Evolutionary conservation across 2,113 vertebrate species (phyloP).

Genomic region (Phylloscopus trochilus): DNA sequence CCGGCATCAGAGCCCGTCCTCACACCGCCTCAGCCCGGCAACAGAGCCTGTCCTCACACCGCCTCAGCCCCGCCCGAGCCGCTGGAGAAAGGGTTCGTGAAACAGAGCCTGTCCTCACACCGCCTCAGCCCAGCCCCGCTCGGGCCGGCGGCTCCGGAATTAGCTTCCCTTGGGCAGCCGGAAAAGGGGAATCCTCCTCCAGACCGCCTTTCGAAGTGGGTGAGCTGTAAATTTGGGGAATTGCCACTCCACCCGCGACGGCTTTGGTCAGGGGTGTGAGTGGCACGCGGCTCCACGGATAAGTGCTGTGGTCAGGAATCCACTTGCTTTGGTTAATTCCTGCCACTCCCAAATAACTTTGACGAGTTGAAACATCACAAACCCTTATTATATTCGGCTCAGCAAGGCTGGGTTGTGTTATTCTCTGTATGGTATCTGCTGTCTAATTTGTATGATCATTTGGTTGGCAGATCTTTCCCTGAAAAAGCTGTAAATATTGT

Average conservation of each 20-base stretch:
- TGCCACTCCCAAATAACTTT: not conserved
- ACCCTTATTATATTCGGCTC: not conserved
- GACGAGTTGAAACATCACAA: not conserved
- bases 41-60: accelerated
- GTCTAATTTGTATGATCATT: accelerated
- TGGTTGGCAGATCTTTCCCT: not conserved
- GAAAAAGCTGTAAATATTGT: not conserved
- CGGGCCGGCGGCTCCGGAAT: too few relatives aligned
- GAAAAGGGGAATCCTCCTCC: not conserved
- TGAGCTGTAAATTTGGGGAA: not conserved
- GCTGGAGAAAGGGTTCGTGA: accelerated
- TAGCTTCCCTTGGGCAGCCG: not conserved
- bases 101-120: accelerated
- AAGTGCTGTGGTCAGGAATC: not conserved
- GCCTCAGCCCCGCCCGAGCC: accelerated
- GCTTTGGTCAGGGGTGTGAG: accelerated
- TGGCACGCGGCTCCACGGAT: not conserved
- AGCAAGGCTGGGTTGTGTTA: not conserved
- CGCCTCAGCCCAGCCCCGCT: accelerated
- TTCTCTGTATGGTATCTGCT: not conserved
- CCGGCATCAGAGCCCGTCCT: too few relatives aligned
- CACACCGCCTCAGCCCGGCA: too few relatives aligned
- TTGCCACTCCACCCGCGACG: accelerated
- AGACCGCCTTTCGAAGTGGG: not conserved
- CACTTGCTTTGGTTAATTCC: accelerated